Base-by-base conservation (phyloP, 2,113 vertebrate species). In the Patagioenas fasciata region DNA sequence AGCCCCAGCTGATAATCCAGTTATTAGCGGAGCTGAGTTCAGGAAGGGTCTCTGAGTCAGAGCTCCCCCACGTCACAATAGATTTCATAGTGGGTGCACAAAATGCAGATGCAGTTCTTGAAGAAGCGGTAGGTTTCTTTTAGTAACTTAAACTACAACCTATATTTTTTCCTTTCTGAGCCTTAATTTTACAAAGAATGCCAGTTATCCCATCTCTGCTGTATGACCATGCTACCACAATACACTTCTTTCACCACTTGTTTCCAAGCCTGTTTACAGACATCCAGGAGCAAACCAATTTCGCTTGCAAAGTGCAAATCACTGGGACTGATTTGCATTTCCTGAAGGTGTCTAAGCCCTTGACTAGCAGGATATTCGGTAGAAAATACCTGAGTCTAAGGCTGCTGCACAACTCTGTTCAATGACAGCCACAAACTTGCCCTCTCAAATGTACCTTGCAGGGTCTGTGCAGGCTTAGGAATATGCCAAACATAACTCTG, bases 71-170 rank as follows among this genome's bases (percentile, higher is more conserved):
- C 0, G 0, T 60, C 47, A 36, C 26, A 50, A 20, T 0, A 15
- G 36, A 67, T 23, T 62, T 13, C 38, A 13, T 6, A 38, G 14
- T 3, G 1, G 3, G 21, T 9, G 11, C 29, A 50, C 1, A 0
- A 61, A 48, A 80, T 23, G 11, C 60, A 88, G 64, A 61, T 15
- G 5, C 19, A 18, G 3, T 25, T 61, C 51, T 60, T 70, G 34
- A 70, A n/a, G 67, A n/a, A 81, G 29, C 50, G 44, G 8, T 28
- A 34, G 21, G 3, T 61, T 74, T 60, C 56, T 73, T 54, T 54
- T 20, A 56, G 47, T 44, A 38, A 34, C 25, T 67, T 80, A 31
- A 83, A 31, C 47, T 13, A 12, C 32, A 66, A 32, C 29, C 23
- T 25, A 3, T 26, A 6, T 21, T 54, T 65, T 53, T 65, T 53